Percentiles rank a stretch among this genome's conserved stretches.
Evolutionary conservation across 2,888 invertebrate species (phyloP).

Genomic region (Callyntrura sp.): DNA sequence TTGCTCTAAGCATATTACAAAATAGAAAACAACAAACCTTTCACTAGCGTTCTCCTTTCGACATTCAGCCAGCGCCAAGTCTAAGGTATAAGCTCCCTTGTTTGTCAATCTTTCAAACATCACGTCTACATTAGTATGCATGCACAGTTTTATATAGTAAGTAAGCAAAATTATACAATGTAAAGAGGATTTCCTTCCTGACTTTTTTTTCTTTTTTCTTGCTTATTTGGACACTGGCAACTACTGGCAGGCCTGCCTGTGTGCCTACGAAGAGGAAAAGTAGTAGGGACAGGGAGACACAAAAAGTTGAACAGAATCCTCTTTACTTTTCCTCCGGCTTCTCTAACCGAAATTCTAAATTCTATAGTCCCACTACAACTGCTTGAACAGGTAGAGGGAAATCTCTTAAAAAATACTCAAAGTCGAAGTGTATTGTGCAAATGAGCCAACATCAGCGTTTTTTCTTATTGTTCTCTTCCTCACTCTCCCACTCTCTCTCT

Average conservation of each 20-base stretch:
- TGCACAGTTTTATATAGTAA: neutral
- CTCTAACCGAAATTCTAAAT: conserved; percentile 25
- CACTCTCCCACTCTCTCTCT: neutral
- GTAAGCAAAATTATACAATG: neutral
- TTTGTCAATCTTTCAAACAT: neutral
- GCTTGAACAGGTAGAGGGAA: conserved; percentile 47
- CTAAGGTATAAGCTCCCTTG: too few species aligned
- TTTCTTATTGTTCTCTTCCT: conserved; percentile 46
- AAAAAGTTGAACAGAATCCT: conserved; percentile 42
- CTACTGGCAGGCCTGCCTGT: neutral
- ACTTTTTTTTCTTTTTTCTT: conserved; percentile 18
- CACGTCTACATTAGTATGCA: neutral
- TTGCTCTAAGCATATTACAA: too few species aligned
- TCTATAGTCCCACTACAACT: conserved; percentile 48
- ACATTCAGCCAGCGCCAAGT: too few species aligned
- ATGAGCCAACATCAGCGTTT: conserved; percentile 72
- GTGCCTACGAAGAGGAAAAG: neutral
- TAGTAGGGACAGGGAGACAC: neutral
- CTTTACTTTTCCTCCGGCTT: conserved; percentile 48
- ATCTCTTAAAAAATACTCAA: conserved; percentile 66
- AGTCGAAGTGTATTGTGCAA: conserved; percentile 69
- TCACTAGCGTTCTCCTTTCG: too few species aligned
- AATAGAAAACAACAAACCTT: too few species aligned
- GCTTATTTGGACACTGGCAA: conserved; percentile 38
- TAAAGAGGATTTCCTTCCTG: conserved; percentile 19